Percentiles rank a stretch among this genome's conserved stretches.
Conservation (phyloP, 2,113 vertebrate genomes). For the Oenanthe melanoleuca region DNA sequence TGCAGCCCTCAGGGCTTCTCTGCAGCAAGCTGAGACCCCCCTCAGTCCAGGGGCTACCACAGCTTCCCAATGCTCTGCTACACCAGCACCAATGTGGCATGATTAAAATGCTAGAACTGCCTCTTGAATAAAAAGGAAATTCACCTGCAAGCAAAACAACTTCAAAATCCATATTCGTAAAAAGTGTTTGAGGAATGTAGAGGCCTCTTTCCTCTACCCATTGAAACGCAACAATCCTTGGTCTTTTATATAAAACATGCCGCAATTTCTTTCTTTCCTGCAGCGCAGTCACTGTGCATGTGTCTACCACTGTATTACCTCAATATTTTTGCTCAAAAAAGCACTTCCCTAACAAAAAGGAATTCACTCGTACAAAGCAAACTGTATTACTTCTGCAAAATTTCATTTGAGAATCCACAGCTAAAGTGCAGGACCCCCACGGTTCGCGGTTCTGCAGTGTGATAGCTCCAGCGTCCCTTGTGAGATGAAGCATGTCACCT, state of each 20-base stretch:
- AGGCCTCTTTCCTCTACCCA: neutral
- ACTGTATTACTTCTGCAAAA: conserved; percentile 37
- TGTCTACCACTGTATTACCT: conserved; percentile 29
- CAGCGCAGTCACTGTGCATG: conserved; percentile 7
- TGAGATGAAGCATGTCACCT: conserved; percentile 47
- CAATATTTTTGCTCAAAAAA: conserved; percentile 25
- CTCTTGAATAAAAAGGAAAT: neutral
- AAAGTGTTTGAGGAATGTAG: neutral
- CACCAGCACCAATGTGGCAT: neutral
- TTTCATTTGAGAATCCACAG: conserved; percentile 50
- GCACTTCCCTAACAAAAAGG: conserved; percentile 29
- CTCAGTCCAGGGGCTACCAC: neutral
- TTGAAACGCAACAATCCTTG: neutral
- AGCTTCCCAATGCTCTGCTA: neutral
- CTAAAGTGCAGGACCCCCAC: conserved; percentile 54
- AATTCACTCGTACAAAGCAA: conserved; percentile 31
- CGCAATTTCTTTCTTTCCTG: conserved; percentile 30
- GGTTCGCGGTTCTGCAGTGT: neutral
- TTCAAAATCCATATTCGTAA: conserved; percentile 45
- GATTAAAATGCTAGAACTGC: neutral
- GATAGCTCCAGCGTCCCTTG: conserved; percentile 44
- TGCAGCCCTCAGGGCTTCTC: neutral
- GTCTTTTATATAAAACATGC: conserved; percentile 7
- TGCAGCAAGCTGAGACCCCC: neutral
- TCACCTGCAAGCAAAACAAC: conserved; percentile 28